Conservation (phyloP, 2,797 vertebrate species). For the Enteromius thamalakanensis region DNA sequence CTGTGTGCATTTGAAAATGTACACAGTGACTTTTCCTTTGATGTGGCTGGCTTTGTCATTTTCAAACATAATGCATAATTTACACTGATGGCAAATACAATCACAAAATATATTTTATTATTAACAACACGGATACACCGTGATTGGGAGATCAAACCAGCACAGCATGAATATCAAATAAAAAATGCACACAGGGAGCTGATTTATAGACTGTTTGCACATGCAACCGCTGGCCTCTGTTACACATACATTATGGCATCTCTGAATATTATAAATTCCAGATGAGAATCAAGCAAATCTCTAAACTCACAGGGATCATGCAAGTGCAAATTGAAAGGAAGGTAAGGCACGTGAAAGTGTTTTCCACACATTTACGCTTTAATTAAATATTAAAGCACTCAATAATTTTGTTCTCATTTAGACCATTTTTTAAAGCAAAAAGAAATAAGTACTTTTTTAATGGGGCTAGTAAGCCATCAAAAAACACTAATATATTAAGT, state of each 20-base stretch:
- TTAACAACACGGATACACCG: slow-evolving; percentile 23
- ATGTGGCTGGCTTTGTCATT: slow-evolving; percentile 24
- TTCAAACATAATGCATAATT: slow-evolving; percentile 38
- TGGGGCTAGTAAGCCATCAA: neutral
- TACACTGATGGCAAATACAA: slow-evolving; percentile 23
- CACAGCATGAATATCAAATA: slow-evolving; percentile 17
- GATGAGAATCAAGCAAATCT: slow-evolving; percentile 18
- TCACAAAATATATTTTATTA: slow-evolving; percentile 15
- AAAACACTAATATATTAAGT: neutral
- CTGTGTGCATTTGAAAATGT: neutral
- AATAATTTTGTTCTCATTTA: neutral
- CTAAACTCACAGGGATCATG: slow-evolving; percentile 19
- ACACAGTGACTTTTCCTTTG: slow-evolving; percentile 20
- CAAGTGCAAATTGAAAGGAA: slow-evolving; percentile 26
- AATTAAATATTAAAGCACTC: neutral
- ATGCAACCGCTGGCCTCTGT: neutral
- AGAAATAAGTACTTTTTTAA: neutral
- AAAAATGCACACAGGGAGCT: slow-evolving; percentile 15
- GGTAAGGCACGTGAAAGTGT: neutral
- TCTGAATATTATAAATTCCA: slow-evolving; percentile 24
- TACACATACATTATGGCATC: slow-evolving; percentile 4
- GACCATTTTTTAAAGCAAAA: neutral
- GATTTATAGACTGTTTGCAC: slow-evolving; percentile 15
- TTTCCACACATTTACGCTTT: neutral
- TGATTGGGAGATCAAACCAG: slow-evolving; percentile 19